A percentile compares a stretch with the other conserved stretches of the same genome.
These are phyloP conservation scores for Colius striatus DNA, from an alignment of 2,113 vertebrate genomes.

Conservation along the genomic window DNA sequence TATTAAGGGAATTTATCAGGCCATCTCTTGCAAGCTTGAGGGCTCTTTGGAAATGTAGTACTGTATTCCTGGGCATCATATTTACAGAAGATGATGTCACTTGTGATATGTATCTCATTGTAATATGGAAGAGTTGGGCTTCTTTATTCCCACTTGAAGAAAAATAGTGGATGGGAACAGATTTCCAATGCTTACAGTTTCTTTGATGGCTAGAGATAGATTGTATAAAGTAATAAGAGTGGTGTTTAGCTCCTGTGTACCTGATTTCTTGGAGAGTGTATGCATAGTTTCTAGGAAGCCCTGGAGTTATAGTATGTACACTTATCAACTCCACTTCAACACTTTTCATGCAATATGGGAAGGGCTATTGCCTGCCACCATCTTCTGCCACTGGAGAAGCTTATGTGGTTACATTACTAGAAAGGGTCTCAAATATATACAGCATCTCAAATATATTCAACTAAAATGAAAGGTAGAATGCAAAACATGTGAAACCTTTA, in stretches of 20 bases:
- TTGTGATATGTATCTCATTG: rapidly evolving
- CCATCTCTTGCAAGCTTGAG: background rate
- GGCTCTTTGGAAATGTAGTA: background rate
- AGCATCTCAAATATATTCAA: background rate
- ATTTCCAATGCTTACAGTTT: background rate
- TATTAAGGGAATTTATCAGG: background rate
- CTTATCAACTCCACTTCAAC: background rate
- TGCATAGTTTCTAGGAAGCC: background rate
- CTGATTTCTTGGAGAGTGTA: background rate
- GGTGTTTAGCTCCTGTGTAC: background rate
- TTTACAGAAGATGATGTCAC: background rate
- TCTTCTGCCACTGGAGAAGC: background rate
- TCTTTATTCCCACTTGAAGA: background rate
- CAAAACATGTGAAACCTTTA: background rate
- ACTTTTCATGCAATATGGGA: background rate
- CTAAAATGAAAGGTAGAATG: background rate
- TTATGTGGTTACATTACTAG: background rate
- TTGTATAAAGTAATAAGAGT: background rate
- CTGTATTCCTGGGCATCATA: background rate
- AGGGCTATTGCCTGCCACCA: background rate
- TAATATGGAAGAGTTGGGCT: background rate
- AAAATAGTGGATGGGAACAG: background rate
- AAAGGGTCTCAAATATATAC: too few species aligned
- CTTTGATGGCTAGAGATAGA: background rate
- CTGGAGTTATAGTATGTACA: background rate